A percentile compares a stretch with the other conserved stretches of the same genome.
These are phyloP conservation scores for Scomber colias DNA, from an alignment of 2,113 vertebrate species.

Conservation along the genomic window DNA sequence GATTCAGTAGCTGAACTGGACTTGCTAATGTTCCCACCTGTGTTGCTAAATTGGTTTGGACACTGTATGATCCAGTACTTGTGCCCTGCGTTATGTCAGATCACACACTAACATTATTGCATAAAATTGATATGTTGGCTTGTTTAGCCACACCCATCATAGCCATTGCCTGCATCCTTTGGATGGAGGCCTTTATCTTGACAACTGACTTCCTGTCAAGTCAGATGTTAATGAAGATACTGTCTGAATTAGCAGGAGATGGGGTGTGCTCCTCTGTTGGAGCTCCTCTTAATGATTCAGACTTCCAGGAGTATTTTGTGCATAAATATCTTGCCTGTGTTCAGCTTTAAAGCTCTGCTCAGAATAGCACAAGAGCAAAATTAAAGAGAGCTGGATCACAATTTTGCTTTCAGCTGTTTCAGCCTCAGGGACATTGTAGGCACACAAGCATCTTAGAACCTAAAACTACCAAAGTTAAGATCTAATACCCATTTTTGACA, in stretches of 20 bases:
- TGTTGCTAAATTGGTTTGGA: too few relatives aligned
- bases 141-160: slow-evolving; percentile 8
- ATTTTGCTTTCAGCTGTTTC: slow-evolving; percentile 20
- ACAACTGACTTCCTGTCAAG: slow-evolving; percentile 10
- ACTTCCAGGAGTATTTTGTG: slow-evolving; percentile 1
- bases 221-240: slow-evolving; percentile 26
- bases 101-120: background rate
- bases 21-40: too few relatives aligned
- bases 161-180: background rate
- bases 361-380: slow-evolving; percentile 27
- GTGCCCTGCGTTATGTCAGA: background rate
- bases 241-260: slow-evolving; percentile 2
- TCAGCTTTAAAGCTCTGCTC: slow-evolving; percentile 23
- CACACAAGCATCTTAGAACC: background rate
- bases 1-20: too few relatives aligned
- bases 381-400: background rate
- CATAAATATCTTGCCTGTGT: slow-evolving; percentile 2
- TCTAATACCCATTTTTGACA: slow-evolving; percentile 5
- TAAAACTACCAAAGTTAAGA: background rate
- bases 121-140: background rate
- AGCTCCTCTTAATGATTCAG: background rate
- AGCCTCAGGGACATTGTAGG: background rate
- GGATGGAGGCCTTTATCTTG: background rate
- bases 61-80: too few relatives aligned
- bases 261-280: background rate